These are phyloP conservation scores for Eristalis arbustorum DNA, from an alignment of 2,888 invertebrate genomes.

Conservation along the genomic window DNA sequence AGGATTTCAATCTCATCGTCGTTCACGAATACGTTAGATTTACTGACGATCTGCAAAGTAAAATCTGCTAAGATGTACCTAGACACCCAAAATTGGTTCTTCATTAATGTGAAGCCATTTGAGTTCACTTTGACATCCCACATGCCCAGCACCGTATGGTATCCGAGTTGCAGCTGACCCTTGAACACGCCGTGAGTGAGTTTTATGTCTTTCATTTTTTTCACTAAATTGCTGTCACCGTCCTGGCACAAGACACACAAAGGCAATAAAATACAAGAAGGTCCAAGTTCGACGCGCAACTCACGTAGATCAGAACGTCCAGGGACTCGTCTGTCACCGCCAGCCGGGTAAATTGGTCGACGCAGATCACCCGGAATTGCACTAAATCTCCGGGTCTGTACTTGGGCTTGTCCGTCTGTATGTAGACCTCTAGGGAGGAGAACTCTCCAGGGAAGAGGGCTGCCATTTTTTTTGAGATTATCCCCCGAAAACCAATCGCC, in stretches of 20 bases:
- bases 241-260: conserved; percentile 81
- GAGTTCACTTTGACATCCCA: conserved; percentile 84
- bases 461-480: not conserved
- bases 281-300: conserved; percentile 62
- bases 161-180: conserved; percentile 88
- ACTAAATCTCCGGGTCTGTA: conserved; percentile 93
- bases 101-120: conserved; percentile 70
- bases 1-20: conserved; percentile 90
- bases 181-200: conserved; percentile 82
- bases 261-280: not conserved
- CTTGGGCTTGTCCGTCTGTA: conserved; percentile 95
- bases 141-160: conserved; percentile 89
- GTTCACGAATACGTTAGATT: conserved; percentile 90
- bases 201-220: conserved; percentile 86
- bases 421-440: conserved; percentile 87
- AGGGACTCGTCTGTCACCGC: conserved; percentile 80
- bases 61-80: conserved; percentile 97
- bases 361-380: conserved; percentile 83
- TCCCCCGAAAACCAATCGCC: conserved; percentile 43
- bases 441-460: not conserved
- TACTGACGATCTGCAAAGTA: conserved; percentile 90
- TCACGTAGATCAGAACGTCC: conserved; percentile 84
- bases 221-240: conserved; percentile 88
- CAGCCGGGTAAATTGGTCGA: conserved; percentile 88
- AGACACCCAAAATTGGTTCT: conserved; percentile 84